Conservation (phyloP, 2,113 vertebrate species). For the Aplodontia rufa region DNA sequence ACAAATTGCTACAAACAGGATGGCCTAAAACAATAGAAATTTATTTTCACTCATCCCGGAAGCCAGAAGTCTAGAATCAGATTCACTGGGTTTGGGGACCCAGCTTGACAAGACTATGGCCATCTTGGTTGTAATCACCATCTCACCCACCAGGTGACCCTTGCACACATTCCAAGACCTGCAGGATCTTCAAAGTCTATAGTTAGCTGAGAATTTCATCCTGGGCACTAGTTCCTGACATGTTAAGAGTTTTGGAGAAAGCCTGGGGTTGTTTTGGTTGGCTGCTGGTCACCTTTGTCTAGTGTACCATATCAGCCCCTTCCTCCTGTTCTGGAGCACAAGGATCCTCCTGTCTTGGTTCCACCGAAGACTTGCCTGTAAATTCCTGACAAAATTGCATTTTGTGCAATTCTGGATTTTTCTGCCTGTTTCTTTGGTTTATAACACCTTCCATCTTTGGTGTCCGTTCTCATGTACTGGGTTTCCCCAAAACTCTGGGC, state of each 20-base stretch:
- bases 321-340: no score
- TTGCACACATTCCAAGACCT: background rate
- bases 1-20: background rate
- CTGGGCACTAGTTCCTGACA: background rate
- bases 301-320: background rate
- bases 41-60: background rate
- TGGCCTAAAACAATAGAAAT: background rate
- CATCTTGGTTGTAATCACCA: background rate
- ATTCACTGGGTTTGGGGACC: background rate
- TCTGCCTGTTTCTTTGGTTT: background rate
- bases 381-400: background rate
- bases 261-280: background rate
- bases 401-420: background rate
- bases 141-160: background rate
- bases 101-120: background rate
- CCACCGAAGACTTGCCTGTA: background rate
- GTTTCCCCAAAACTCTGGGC: background rate
- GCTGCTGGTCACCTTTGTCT: background rate
- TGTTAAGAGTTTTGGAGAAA: background rate
- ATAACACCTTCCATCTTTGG: background rate
- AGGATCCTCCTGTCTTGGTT: background rate
- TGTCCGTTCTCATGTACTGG: background rate
- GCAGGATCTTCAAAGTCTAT: background rate
- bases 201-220: background rate
- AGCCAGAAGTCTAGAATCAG: background rate